Base-by-base conservation (phyloP, 2,797 vertebrate species). In the Periparus ater region DNA sequence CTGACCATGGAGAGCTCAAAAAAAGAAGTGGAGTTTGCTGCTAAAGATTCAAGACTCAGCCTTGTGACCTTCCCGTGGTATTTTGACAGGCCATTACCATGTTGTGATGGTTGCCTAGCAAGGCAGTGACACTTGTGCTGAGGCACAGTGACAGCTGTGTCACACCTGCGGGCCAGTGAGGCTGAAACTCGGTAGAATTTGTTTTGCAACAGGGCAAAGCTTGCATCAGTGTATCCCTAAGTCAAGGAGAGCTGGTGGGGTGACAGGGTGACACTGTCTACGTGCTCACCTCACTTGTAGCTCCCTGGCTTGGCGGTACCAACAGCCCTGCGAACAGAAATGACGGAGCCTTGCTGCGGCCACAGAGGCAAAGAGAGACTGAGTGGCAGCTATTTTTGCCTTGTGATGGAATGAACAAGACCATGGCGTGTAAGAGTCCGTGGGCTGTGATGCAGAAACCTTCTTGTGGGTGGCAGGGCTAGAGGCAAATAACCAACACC, bases 371-470 rank as follows among this genome's bases (percentile, higher is more conserved):
- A 16, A 67, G 45, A 67, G 45, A 34, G 34, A 13, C 26, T 29
- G 26, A 60, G 53, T 19, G 16, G 47, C 42, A 53, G 66, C 51
- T 80, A 7, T 57, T 85, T 91, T 74, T 89, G 44, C 0, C 0
- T 60, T 79, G 45, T 1, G 4, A 40, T 2, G 10, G n/a, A 79
- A 83, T 19, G 38, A 42, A 27, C 50, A 36, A 73, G 63, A 29
- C 42, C 1, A 0, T 21, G 78, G 40, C 11, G 5, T 29, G 29
- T 42, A 26, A 50, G 22, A 55, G 42, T 50, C 36, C 0, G 0
- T 48, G 44, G 50, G 32, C 76, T 47, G 44, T 26, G 68, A 45
- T 60, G 53, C 38, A 61, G 57, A 76, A 79, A 61, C 16, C 27
- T 86, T 44, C 53, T 29, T 34, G 47, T 60, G 36, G 40, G 32